Percentiles rank a stretch among this genome's conserved stretches.
These are phyloP conservation scores for Centropristis striata DNA, from an alignment of 2,113 vertebrate genomes.

Conservation along the genomic window DNA sequence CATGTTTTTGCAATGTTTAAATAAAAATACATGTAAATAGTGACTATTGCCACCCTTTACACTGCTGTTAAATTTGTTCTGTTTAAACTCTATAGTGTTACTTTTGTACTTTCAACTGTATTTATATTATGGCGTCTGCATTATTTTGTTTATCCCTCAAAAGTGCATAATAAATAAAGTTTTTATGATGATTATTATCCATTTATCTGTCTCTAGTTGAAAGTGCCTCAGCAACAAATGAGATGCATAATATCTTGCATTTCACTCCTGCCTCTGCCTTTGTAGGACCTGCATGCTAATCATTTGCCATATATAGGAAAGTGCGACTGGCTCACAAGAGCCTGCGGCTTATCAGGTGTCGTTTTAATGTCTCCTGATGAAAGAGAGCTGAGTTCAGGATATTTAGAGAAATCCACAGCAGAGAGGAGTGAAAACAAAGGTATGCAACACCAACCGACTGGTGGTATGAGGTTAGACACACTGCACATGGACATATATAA, in stretches of 20 bases:
- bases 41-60: neutral
- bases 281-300: slow-evolving; percentile 21
- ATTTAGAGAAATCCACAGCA: slow-evolving; percentile 22
- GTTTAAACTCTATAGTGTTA: neutral
- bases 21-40: neutral
- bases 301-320: slow-evolving; percentile 36
- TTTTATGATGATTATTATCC: neutral
- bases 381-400: slow-evolving; percentile 18
- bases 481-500: neutral
- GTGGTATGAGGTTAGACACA: slow-evolving; percentile 16
- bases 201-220: slow-evolving; percentile 8
- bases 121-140: neutral
- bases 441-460: neutral
- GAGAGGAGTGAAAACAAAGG: slow-evolving; percentile 28
- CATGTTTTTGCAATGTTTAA: neutral
- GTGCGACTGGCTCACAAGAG: slow-evolving; percentile 10
- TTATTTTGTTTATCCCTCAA: neutral
- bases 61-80: neutral
- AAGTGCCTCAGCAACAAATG: slow-evolving; percentile 20
- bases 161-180: slow-evolving; percentile 7
- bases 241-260: neutral
- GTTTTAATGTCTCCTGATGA: slow-evolving; percentile 58
- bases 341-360: slow-evolving; percentile 48
- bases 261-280: slow-evolving; percentile 16
- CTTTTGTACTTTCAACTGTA: neutral